Conservation (phyloP, 2,797 vertebrate genomes). For the Nasua narica region DNA sequence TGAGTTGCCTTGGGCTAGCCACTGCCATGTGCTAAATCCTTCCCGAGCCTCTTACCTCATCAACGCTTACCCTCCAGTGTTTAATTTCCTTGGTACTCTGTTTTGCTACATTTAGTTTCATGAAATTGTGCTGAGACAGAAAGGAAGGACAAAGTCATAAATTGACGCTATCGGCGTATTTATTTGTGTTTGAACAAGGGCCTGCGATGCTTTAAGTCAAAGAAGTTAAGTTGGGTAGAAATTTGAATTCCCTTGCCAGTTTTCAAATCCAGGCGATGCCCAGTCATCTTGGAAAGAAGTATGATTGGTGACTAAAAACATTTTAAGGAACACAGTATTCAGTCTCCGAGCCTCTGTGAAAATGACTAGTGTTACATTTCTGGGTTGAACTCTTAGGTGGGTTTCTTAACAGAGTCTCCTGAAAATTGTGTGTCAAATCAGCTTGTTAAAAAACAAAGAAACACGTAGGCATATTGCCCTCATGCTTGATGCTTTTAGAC, state of each 20-base stretch:
- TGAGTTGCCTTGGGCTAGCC: neutral
- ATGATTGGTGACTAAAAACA: neutral
- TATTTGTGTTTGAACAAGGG: conserved; percentile 9
- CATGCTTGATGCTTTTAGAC: neutral
- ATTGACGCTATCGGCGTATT: neutral
- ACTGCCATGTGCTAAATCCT: neutral
- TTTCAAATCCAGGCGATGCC: neutral
- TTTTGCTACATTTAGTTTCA: neutral
- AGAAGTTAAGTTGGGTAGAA: neutral
- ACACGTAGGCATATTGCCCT: neutral
- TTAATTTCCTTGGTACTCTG: neutral
- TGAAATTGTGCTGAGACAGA: neutral
- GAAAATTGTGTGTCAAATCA: conserved; percentile 23
- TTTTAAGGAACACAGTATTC: neutral
- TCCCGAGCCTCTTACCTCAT: neutral
- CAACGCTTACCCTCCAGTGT: no score
- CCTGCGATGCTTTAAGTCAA: neutral
- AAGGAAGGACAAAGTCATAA: neutral
- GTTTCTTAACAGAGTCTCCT: conserved; percentile 27
- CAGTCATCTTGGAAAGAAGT: neutral
- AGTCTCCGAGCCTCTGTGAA: neutral
- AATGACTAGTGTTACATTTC: neutral
- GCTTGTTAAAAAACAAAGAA: conserved; percentile 39
- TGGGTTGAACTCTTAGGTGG: neutral
- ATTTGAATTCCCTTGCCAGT: neutral